Conservation (phyloP, 2,797 vertebrate genomes). For the Peromyscus attwateri region DNA sequence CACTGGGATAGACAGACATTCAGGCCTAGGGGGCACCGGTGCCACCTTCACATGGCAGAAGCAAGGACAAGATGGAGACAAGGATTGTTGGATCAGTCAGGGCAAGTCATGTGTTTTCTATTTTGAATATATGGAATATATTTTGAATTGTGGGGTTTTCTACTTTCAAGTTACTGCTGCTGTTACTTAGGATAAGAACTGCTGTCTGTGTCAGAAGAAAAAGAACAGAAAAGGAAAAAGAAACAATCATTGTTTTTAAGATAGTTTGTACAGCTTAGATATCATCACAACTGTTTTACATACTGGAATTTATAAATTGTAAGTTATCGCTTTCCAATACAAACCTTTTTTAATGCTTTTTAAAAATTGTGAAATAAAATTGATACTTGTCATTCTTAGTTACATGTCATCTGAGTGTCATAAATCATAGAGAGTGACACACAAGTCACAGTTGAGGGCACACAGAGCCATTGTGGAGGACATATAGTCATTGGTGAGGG, state of each 20-base stretch:
- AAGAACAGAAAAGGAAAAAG: background rate
- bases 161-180: conserved; percentile 85
- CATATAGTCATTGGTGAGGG: background rate
- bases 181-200: conserved; percentile 84
- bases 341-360: conserved; percentile 88
- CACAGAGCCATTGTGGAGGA: background rate
- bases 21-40: background rate
- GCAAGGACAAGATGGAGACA: background rate
- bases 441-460: background rate
- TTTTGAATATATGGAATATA: conserved; percentile 85
- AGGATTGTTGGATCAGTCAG: conserved; percentile 36
- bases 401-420: background rate
- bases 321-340: conserved; percentile 84
- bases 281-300: conserved; percentile 78
- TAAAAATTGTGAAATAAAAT: conserved; percentile 89
- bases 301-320: conserved; percentile 80
- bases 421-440: background rate
- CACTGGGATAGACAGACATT: background rate
- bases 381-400: conserved; percentile 44
- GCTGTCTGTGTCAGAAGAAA: conserved; percentile 77
- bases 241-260: conserved; percentile 69
- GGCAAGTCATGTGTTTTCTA: conserved; percentile 62
- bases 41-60: background rate
- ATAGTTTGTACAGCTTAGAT: conserved; percentile 51
- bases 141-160: conserved; percentile 74